Conservation (phyloP, 2,888 invertebrate genomes). For the Nephrotoma guestfalica region DNA sequence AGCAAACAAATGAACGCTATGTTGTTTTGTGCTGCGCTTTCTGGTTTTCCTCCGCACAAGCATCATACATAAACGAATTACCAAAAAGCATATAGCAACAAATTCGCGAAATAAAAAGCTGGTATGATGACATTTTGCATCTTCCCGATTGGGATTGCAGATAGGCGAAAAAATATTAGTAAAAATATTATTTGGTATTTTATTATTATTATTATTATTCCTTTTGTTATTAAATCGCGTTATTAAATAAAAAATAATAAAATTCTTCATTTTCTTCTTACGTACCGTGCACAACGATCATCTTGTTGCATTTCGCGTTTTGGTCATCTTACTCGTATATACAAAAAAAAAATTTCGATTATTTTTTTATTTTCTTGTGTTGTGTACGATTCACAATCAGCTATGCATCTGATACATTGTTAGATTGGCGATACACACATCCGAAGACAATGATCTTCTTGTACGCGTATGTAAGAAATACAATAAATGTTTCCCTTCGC, state of each 20-base stretch:
- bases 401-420: not conserved
- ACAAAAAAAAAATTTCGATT: not conserved
- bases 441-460: not conserved
- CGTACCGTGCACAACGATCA: not conserved
- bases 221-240: not conserved
- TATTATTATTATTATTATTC: slow-evolving; percentile 11
- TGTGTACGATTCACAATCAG: not conserved
- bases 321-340: not conserved
- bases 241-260: not conserved
- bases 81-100: not conserved
- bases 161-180: slow-evolving; percentile 16
- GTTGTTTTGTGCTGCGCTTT: not conserved
- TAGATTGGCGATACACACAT: not conserved
- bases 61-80: not conserved
- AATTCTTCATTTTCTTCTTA: not conserved
- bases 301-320: not conserved
- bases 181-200: slow-evolving; percentile 7
- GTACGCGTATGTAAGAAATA: not conserved
- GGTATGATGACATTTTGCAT: slow-evolving; percentile 7
- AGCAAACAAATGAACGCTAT: too few relatives aligned
- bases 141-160: slow-evolving; percentile 13
- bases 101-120: not conserved
- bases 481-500: not conserved
- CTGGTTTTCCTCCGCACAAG: not conserved
- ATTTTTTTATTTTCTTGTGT: not conserved